Evolutionary conservation across 64 coral and sea anemone species (phyloP), one percentile per base, ranked within the genome.

Genomic region (Exaiptasia diaphana): DNA sequence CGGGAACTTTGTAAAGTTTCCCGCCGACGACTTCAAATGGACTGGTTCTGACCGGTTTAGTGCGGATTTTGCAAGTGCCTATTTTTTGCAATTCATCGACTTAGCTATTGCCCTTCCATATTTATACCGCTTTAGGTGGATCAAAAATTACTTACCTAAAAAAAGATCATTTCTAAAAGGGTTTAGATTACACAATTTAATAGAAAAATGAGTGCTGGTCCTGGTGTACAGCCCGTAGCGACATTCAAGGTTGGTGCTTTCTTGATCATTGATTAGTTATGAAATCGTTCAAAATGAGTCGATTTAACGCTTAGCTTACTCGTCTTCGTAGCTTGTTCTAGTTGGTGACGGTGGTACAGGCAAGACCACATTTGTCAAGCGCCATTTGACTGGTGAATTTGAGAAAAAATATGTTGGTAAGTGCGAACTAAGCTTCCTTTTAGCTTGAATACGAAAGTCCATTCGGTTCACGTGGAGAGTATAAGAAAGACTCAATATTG

Each of bases 331-430:
- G 88, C 88, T 97, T 54, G 93, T 97, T 61, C 84, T 97, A 64
- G 88, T 97, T n/a, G 93, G 93, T 53, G 93, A 97, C 75, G 93
- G 93, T 64, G 93, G 93, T 60, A 97, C 93, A 10, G 93, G 93
- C 1, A 97, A 97, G 54, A 97, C 93, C 38, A 97, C 93, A 25
- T 97, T 97, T 40, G 93, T 97, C 8, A 97, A 97, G 60, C 77
- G 93, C 59, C 93, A 97, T 84, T 70, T 87, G 38, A 97, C 93
- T 30, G 93, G 93, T 43, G 93, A 97, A 69, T 97, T 97, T 30
- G 93, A 97, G 68, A 96, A 91, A 52, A 97, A 97, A 88, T 97
- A 97, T 58, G 84, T 97, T n/a, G 93, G 93, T 97, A 60, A 83
- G 93, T 87, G 32, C 13, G 15, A 7, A 46, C 6, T 46, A 7